A percentile compares a stretch with the other conserved stretches of the same genome.
phyloP scores from a whole-genome alignment of 2,113 vertebrate genomes.

The Clarias macrocephalus region DNA sequence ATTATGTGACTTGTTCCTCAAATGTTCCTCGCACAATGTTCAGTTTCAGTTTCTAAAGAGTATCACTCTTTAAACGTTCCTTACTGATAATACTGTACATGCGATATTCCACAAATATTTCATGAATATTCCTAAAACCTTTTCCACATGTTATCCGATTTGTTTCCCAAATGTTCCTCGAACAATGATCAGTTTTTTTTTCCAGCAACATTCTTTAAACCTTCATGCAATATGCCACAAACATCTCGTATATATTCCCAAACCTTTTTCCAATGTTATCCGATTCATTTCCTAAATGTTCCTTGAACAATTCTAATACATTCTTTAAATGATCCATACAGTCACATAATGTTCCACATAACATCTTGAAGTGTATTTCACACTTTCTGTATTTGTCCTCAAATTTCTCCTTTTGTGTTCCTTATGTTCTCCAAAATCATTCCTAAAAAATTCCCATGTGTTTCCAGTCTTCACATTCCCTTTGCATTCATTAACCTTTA shows the following conservation, averaged over 20 bases:
- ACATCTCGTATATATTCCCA: too few species aligned
- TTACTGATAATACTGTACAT: not conserved
- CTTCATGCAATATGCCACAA: not conserved
- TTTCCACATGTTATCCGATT: not conserved
- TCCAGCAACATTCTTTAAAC: not conserved
- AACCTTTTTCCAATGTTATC: too few species aligned
- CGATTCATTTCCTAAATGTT: too few species aligned
- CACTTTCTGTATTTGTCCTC: not conserved
- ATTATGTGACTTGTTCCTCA: too few species aligned
- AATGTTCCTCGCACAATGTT: too few species aligned
- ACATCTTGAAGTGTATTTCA: not conserved
- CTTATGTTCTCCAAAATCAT: not conserved
- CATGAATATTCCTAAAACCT: not conserved
- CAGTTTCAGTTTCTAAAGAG: too few species aligned
- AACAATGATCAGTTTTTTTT: not conserved
- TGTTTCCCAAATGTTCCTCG: not conserved
- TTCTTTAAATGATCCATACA: not conserved
- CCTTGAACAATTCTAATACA: too few species aligned
- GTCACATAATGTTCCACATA: not conserved
- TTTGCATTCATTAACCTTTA: too few species aligned
- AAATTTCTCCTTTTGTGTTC: not conserved
- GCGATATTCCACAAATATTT: not conserved
- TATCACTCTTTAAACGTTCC: not conserved
- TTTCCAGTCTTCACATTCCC: too few species aligned
- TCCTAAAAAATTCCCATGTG: too few species aligned